A percentile compares a stretch with the other conserved stretches of the same genome.
Evolutionary conservation across 1,140 invertebrate species (phyloP).

Genomic region (Bombus picipes): DNA sequence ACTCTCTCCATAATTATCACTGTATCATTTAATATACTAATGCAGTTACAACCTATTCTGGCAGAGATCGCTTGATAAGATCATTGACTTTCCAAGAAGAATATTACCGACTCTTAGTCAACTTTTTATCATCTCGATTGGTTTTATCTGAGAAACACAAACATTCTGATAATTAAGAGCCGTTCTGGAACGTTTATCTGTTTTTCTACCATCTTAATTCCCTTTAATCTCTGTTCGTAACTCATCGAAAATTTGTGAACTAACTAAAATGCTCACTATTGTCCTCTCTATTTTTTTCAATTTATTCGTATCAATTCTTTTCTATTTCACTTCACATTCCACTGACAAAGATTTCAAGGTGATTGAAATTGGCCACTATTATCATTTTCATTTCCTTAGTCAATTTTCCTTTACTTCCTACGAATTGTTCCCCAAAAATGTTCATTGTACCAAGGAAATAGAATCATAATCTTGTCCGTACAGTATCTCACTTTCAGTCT

Average conservation of each 20-base stretch:
- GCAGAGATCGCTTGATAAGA: neutral
- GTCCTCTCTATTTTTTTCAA: neutral
- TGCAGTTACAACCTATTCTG: neutral
- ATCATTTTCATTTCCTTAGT: neutral
- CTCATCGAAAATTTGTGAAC: neutral
- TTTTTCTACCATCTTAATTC: neutral
- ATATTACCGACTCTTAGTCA: neutral
- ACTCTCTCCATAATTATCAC: neutral
- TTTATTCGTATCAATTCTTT: neutral
- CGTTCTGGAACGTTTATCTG: neutral
- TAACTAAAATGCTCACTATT: neutral
- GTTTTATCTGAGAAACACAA: neutral
- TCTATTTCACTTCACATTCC: too few species aligned
- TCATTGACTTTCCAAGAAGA: neutral
- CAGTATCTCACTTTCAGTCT: neutral
- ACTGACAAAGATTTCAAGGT: neutral
- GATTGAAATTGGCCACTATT: neutral
- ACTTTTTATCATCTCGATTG: neutral
- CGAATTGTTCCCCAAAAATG: neutral
- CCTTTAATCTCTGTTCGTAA: neutral
- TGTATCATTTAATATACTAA: neutral
- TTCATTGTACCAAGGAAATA: neutral
- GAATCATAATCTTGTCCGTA: neutral
- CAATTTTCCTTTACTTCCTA: neutral
- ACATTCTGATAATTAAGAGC: neutral